Base-by-base conservation (phyloP, 2,797 vertebrate species). In the Euphonia xanthogaster region DNA sequence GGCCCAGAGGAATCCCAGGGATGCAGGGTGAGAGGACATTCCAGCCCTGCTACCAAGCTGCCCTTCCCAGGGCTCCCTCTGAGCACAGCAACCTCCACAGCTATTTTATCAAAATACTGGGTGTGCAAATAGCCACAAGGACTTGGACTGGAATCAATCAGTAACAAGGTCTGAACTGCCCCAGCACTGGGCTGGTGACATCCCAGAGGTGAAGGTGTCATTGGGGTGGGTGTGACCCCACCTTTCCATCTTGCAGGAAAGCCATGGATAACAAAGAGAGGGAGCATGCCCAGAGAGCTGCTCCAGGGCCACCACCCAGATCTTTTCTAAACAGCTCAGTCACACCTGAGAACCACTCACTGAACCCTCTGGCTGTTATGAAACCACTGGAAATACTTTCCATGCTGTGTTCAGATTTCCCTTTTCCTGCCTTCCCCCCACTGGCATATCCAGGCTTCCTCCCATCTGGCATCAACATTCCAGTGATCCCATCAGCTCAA, bases 381-480 rank as follows among this genome's bases (percentile, higher is more conserved):
- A 83, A 75, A 91, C 62, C 27, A 70, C 4, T 23, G 75, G 44
- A 74, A 97, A 91, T 91, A 96, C 17, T 95, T 97, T 96, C 96
- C 95, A 78, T 0, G 17, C 5, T 53, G 78, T 58, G 77, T 72
- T 83, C 42, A 37, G 27, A 77, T 83, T 91, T 96, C 91, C 94
- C 57, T 51, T 91, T 95, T 85, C 94, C 80, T 90, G 76, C 70
- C 54, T 15, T 35, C 37, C 31, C 86, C 16, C 78, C 30, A 28
- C 1, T 81, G 86, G 80, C 78, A 37, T 4, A 20, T 16, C 78
- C 65, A 55, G 0, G 78, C 54, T 93, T 90, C 92, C 87, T 92
- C 81, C 68, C 27, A 72, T 44, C 74, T 14, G 77, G 61, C 78
- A 92, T 19, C 23, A 78, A 62, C 92, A 86, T 60, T 40, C 81